A percentile compares a stretch with the other conserved stretches of the same genome.
These are phyloP conservation scores for Metopia argyrocephala DNA, from an alignment of 2,888 invertebrate genomes.

Conservation along the genomic window DNA sequence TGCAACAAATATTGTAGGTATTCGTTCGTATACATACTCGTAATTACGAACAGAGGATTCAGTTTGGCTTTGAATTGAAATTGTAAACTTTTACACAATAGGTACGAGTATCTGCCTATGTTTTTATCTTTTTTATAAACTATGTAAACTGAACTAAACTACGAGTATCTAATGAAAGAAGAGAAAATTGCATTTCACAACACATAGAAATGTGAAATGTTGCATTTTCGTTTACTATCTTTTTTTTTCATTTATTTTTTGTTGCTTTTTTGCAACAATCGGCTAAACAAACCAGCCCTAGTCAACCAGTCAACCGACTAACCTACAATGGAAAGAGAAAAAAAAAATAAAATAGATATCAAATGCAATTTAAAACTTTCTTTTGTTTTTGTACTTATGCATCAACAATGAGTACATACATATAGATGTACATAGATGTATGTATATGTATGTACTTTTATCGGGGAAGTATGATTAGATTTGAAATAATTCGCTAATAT, in stretches of 20 bases:
- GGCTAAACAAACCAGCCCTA: constrained; percentile 47
- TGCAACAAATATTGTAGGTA: no score
- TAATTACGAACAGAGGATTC: constrained; percentile 53
- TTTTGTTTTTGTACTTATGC: constrained; percentile 29
- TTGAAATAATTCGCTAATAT: no score
- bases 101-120: constrained; percentile 67
- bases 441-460: background rate
- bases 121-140: no score
- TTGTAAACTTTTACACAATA: constrained; percentile 74
- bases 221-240: background rate
- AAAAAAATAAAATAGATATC: constrained; percentile 22
- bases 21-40: no score
- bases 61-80: constrained; percentile 49
- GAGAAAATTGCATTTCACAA: constrained; percentile 73
- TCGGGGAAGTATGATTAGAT: no score
- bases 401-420: background rate
- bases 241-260: constrained; percentile 71
- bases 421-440: background rate
- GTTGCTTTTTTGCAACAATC: constrained; percentile 67
- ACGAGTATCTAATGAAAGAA: constrained; percentile 69
- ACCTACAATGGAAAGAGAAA: constrained; percentile 56
- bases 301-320: constrained; percentile 62
- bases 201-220: background rate
- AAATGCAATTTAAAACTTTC: constrained; percentile 58
- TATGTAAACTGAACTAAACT: no score